Percentiles rank a stretch among this genome's conserved stretches.
These are phyloP conservation scores for Notamacropus eugenii DNA, from an alignment of 2,797 vertebrate species.

Conservation along the genomic window DNA sequence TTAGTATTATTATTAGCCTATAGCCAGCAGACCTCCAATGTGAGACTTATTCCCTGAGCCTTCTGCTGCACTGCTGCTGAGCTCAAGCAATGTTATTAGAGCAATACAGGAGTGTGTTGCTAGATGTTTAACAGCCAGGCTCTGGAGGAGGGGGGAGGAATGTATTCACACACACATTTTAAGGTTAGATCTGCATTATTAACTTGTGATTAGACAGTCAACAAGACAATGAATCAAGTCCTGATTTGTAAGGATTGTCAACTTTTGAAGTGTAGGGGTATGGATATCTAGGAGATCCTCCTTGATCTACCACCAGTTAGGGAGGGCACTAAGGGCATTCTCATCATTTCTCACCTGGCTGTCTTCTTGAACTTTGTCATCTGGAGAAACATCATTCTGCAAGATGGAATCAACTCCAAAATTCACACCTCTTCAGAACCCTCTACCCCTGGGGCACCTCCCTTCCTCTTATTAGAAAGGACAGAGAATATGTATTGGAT, in stretches of 20 bases:
- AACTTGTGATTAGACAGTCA: background rate
- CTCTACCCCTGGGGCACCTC: background rate
- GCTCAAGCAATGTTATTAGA: background rate
- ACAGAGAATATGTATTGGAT: too few relatives aligned
- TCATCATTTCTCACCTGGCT: background rate
- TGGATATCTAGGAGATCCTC: background rate
- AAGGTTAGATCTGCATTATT: background rate
- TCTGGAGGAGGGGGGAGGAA: background rate
- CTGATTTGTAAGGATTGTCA: background rate
- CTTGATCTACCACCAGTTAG: background rate
- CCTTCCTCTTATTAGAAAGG: background rate
- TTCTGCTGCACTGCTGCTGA: background rate
- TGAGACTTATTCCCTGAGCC: background rate
- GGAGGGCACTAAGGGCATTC: background rate
- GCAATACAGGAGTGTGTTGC: background rate
- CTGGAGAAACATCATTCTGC: background rate
- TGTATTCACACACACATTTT: background rate
- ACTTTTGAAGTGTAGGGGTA: background rate
- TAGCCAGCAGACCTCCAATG: background rate
- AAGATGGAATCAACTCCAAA: background rate
- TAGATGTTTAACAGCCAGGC: background rate
- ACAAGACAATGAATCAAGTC: background rate
- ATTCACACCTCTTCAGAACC: background rate
- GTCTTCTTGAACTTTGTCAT: background rate
- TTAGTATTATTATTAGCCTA: background rate